Conservation (phyloP, 1,140 invertebrate genomes). For the Drosophila sp. region DNA sequence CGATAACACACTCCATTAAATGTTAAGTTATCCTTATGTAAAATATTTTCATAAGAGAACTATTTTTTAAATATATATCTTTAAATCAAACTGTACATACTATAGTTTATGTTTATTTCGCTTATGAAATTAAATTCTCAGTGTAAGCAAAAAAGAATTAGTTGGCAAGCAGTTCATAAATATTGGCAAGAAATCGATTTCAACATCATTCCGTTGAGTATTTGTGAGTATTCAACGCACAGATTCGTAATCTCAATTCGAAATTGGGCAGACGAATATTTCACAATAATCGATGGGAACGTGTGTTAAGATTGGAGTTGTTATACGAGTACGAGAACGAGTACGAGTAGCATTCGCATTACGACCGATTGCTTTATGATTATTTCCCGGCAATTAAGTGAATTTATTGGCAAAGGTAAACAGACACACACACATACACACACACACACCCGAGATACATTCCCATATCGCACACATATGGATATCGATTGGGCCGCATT, state of each 20-base stretch:
- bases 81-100: background rate
- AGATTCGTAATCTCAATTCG: slow-evolving; percentile 36
- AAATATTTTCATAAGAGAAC: no score
- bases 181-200: slow-evolving; percentile 57
- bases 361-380: slow-evolving; percentile 83
- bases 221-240: slow-evolving; percentile 54
- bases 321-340: background rate
- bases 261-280: slow-evolving; percentile 46
- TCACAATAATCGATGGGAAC: slow-evolving; percentile 52
- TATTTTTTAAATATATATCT: no score
- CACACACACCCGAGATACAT: slow-evolving; percentile 15
- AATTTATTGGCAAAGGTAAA: slow-evolving; percentile 84
- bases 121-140: background rate
- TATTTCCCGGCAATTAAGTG: slow-evolving; percentile 83
- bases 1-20: no score
- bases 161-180: slow-evolving; percentile 20
- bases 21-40: no score
- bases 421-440: slow-evolving; percentile 31
- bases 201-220: slow-evolving; percentile 61
- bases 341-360: slow-evolving; percentile 53
- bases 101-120: background rate
- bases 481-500: slow-evolving; percentile 67
- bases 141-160: background rate
- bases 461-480: slow-evolving; percentile 15
- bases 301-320: slow-evolving; percentile 18